Evolutionary conservation across 2,797 vertebrate species (phyloP), one percentile per base, ranked within the genome.

Genomic region (Enoplosus armatus): DNA sequence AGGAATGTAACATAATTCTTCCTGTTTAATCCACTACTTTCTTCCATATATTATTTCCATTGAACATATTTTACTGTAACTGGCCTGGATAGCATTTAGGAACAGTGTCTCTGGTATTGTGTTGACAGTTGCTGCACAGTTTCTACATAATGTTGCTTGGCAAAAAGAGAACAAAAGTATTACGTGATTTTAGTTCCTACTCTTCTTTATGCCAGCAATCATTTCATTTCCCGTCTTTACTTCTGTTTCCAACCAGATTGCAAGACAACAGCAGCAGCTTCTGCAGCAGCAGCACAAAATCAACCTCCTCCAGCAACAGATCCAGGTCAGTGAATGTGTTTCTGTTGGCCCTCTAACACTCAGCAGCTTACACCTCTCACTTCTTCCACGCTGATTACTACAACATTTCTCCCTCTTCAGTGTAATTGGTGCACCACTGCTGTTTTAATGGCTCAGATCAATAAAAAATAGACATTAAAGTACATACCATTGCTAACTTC

Each of bases 231-330:
- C n/a, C 3, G 0, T 26, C 0, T 67, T 67, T 77, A 22, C 54
- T 85, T 60, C 43, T 85, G 48, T 95, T 88, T 94, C 92, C 93
- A 86, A 90, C 88, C 94, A 99, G 98, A 99, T 99, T 89, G 98
- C 98, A 87, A 97, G 98, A 96, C 98, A 99, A 95, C 98, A 99
- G 93, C 98, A 99, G 94, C 98, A 99, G 95, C 98, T 99, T 93
- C 95, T 99, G 93, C 98, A 99, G 94, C 98, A 99, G 95, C 98
- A 99, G 95, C 98, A 99, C 96, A 99, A 99, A 95, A 99, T 99
- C 96, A 99, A 99, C 96, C 97, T 99, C 93, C 97, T 99, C 86
- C 98, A 99, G 94, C 98, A 99, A 94, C 98, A 99, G 97, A 99
- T 99, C 95, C 98, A 99, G 98, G 98, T 99, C 96, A 96, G 98